A percentile compares a stretch with the other conserved stretches of the same genome.
Conservation (phyloP, 2,797 vertebrate species). For the Lycodopsis pacificus region DNA sequence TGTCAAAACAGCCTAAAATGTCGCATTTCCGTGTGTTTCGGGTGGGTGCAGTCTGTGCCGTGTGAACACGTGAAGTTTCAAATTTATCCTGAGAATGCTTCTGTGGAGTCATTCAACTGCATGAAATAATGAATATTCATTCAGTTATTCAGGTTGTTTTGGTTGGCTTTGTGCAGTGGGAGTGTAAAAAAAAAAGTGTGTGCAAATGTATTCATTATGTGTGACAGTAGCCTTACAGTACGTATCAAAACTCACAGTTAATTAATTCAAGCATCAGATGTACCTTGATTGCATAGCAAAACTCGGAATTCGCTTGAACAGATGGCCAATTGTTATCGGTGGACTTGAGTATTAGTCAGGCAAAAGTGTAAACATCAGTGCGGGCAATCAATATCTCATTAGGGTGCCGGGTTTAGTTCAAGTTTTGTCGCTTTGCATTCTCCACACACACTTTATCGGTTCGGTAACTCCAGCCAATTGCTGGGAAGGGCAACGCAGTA, state of each 20-base stretch:
- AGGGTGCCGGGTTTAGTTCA: conserved; percentile 67
- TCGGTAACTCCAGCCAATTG: conserved; percentile 50
- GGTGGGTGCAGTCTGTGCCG: conserved; percentile 34
- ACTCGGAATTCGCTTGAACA: conserved; percentile 55
- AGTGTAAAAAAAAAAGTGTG: conserved; percentile 15
- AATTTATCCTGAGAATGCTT: conserved; percentile 5
- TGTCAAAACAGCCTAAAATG: conserved; percentile 56
- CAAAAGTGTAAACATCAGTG: conserved; percentile 74
- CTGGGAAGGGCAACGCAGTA: conserved; percentile 25
- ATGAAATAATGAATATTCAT: conserved; percentile 49
- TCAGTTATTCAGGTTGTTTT: conserved; percentile 44
- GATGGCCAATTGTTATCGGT: conserved; percentile 68
- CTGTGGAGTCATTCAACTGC: conserved; percentile 23
- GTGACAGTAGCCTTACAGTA: conserved; percentile 9
- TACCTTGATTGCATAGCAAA: conserved; percentile 40
- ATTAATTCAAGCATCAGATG: conserved; percentile 36
- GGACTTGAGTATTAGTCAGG: conserved; percentile 63
- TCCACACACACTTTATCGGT: conserved; percentile 47
- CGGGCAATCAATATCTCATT: conserved; percentile 77
- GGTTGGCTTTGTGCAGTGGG: conserved; percentile 24
- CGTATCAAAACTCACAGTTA: conserved; percentile 14
- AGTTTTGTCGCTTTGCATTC: conserved; percentile 72
- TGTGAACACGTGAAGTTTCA: conserved; percentile 15
- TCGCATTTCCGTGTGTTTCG: conserved; percentile 44
- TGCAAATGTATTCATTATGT: conserved; percentile 34